Evolutionary conservation across 2,888 invertebrate species (phyloP), one percentile per base, ranked within the genome.

Genomic region (Ryuthela nishihirai): DNA sequence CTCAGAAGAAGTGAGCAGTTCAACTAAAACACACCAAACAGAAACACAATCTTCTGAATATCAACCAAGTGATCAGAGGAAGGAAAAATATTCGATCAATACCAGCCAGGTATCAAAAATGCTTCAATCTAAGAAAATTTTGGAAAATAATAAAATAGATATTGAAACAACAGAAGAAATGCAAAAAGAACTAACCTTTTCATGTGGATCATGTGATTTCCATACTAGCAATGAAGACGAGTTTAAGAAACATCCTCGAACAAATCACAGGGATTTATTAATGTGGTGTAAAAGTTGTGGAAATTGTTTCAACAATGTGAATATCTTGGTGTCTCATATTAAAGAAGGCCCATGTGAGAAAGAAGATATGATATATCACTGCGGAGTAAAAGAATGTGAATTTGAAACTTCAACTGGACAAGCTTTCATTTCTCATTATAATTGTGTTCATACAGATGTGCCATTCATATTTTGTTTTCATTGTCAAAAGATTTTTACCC

Each of bases 271-370:
- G 2, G 59, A 59, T 29, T 25, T 59, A 9, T 59, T 53, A 15
- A 53, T 59, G 59, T 59, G 59, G 59, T 59, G 59, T 21, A 59
- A 59, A 40, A 23, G 23, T 6, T 59, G 59, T 39, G 59, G 59
- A 1, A 53, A 53, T 21, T 59, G 59, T 18, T 59, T 59, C 23
- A 53, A 48, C 18, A 59, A 59, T 53, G 59, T 53, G 2, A 53
- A 53, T 9, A 48, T 59, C 18, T 48, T 59, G 9, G 53, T 59
- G 9, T 34, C 48, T 12, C 59, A 59, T 15, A 59, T 59, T n/a
- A 59, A 53, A 43, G 53, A 53, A 12, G 39, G 44, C 9, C 26
- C 43, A 4, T 59, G 59, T 29, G 23, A 24, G 6, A 43, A 25
- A 23, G 59, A 59, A 34, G 59, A 59, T 21, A 59, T 59, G 59